Conservation (phyloP, 2,797 vertebrate genomes). For the Lacerta bilineata region DNA sequence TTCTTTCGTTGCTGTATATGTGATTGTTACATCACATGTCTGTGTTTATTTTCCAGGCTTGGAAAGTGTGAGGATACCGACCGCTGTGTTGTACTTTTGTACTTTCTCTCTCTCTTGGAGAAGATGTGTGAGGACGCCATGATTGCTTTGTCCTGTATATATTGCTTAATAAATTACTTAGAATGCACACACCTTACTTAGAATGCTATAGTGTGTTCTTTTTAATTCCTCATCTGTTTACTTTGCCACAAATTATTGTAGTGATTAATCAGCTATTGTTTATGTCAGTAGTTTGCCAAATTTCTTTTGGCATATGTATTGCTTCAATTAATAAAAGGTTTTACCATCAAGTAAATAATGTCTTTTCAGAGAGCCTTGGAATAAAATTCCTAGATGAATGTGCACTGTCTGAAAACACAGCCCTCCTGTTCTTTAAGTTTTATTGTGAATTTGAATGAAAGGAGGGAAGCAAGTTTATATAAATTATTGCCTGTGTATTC, state of each 20-base stretch:
- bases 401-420: not conserved
- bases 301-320: conserved; percentile 1
- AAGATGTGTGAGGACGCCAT: too few relatives aligned
- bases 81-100: too few relatives aligned
- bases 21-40: too few relatives aligned
- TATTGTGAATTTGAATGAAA: not conserved
- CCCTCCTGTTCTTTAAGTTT: not conserved
- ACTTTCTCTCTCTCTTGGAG: too few relatives aligned
- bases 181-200: too few relatives aligned
- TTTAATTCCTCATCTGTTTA: not conserved
- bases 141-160: too few relatives aligned
- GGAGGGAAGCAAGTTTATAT: not conserved
- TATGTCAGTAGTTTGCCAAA: not conserved
- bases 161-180: too few relatives aligned
- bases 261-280: not conserved
- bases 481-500: not conserved
- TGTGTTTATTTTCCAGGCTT: too few relatives aligned
- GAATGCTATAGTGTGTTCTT: not conserved
- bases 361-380: not conserved
- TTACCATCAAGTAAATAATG: not conserved
- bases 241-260: not conserved
- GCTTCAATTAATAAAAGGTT: not conserved
- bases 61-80: too few relatives aligned
- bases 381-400: not conserved
- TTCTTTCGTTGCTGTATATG: too few relatives aligned